Evolutionary conservation across 2,797 vertebrate genomes (phyloP).

Genomic region (Prionace glauca): DNA sequence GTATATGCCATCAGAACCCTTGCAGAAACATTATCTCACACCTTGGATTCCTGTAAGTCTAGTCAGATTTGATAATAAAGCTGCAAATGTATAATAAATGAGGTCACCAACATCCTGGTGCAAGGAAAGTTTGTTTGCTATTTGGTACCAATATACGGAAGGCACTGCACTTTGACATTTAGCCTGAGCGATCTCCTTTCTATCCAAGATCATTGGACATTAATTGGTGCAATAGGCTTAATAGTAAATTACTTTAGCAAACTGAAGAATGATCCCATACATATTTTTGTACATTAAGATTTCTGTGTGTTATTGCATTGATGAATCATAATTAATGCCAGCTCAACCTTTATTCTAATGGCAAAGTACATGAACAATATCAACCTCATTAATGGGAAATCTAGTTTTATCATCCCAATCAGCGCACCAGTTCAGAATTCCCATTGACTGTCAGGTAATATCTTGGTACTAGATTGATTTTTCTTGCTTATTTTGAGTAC

Average conservation of each 20-base stretch:
- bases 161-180: background rate
- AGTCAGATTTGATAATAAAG: background rate
- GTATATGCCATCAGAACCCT: background rate
- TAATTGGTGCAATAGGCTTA: background rate
- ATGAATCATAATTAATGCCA: background rate
- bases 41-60: conserved; percentile 21
- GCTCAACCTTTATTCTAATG: background rate
- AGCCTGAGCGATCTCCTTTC: background rate
- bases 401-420: background rate
- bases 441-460: background rate
- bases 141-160: background rate
- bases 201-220: background rate
- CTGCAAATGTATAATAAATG: background rate
- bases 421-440: background rate
- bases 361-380: background rate
- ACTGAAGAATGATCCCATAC: background rate
- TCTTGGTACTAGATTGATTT: background rate
- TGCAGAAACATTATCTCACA: background rate
- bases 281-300: background rate
- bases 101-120: background rate
- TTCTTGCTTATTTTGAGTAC: background rate
- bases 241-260: background rate
- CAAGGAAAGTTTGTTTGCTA: background rate
- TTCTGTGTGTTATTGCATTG: background rate
- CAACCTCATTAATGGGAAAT: background rate